These are phyloP conservation scores for Ifrita kowaldi DNA, from an alignment of 2,113 vertebrate species.

Conservation along the genomic window DNA sequence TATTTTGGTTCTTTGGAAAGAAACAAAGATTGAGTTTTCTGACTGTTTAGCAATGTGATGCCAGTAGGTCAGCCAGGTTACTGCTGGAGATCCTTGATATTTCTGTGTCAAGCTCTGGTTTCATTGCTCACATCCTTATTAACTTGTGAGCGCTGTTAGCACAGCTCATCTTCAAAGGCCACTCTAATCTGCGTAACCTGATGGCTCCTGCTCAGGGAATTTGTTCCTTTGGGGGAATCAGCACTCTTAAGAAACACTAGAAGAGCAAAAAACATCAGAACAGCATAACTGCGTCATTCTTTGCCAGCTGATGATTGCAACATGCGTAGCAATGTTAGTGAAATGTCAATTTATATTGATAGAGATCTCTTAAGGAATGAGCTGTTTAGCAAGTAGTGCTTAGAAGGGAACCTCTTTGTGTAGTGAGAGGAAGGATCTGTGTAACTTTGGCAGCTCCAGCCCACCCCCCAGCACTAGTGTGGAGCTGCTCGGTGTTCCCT, in stretches of 20 bases:
- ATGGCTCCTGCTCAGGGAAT: not conserved
- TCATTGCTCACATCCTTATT: not conserved
- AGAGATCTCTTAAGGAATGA: not conserved
- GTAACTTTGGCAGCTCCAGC: not conserved
- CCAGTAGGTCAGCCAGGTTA: not conserved
- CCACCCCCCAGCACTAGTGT: not conserved
- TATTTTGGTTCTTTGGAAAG: not conserved
- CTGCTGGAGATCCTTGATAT: not conserved
- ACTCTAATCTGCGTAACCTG: not conserved
- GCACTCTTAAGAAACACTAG: not conserved
- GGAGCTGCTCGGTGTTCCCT: not conserved
- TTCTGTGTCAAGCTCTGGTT: not conserved
- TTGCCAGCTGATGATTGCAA: not conserved
- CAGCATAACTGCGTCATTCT: not conserved
- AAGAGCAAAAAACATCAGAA: not conserved
- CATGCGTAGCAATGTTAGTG: not conserved
- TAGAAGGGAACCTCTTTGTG: not conserved
- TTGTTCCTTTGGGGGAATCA: not conserved
- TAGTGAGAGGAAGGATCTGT: not conserved
- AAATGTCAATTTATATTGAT: not conserved
- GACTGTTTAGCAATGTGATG: not conserved
- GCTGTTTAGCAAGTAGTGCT: not conserved
- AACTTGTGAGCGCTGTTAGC: not conserved
- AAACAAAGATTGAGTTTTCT: not conserved
- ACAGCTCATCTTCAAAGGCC: not conserved